Evolutionary conservation across 2,797 vertebrate genomes (phyloP).

Genomic region (Lagocephalus sceleratus): DNA sequence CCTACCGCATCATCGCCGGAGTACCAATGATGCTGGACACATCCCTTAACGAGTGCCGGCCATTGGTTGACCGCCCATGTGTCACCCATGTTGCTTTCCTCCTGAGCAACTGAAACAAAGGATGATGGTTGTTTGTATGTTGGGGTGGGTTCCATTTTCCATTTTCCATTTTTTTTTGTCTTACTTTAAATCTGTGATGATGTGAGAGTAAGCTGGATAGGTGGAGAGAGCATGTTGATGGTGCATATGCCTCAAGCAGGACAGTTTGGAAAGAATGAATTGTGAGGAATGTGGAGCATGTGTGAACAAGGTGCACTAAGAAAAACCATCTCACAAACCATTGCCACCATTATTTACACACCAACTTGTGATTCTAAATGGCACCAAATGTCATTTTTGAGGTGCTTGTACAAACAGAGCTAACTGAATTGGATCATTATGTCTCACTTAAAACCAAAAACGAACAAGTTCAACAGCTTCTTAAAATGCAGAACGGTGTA

Average conservation of each 20-base stretch:
- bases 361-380: not conserved
- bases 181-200: not conserved
- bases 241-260: not conserved
- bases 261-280: conserved; percentile 4
- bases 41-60: conserved; percentile 26
- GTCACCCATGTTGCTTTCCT: conserved; percentile 53
- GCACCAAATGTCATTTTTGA: not conserved
- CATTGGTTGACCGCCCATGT: conserved; percentile 63
- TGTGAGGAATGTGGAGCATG: conserved; percentile 12
- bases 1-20: conserved; percentile 31
- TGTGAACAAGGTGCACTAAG: conserved; percentile 11
- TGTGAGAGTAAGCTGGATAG: too few relatives aligned
- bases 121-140: conserved; percentile 24
- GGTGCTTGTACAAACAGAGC: too few relatives aligned
- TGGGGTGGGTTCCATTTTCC: conserved; percentile 9
- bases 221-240: too few relatives aligned
- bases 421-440: too few relatives aligned
- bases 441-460: too few relatives aligned
- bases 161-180: conserved; percentile 6
- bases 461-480: too few relatives aligned
- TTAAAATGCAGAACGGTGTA: too few relatives aligned
- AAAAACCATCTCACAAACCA: conserved; percentile 7
- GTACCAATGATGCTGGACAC: conserved; percentile 30
- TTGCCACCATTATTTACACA: conserved; percentile 9
- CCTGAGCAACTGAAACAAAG: conserved; percentile 56